Evolutionary conservation across 2,888 invertebrate genomes (phyloP).

Genomic region (Apamea anceps): DNA sequence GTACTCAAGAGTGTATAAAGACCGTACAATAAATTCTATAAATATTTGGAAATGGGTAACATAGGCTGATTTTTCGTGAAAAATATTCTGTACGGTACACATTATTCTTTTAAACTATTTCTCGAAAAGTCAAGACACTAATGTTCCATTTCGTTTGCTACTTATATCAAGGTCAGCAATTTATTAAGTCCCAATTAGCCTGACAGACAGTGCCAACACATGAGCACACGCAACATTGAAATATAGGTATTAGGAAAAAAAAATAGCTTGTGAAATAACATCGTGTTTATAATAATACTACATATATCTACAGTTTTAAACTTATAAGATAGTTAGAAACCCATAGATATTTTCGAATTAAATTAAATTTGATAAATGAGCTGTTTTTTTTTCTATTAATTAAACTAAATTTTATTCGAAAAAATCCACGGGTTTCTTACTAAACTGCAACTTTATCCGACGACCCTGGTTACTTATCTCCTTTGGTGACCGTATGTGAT

Average conservation of each 20-base stretch:
- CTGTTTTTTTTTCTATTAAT: no score
- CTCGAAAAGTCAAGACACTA: neutral
- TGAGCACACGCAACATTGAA: slow-evolving; percentile 7
- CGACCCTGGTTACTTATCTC: no score
- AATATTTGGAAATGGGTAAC: neutral
- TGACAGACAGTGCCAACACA: slow-evolving; percentile 4
- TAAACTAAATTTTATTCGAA: no score
- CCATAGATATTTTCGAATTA: neutral
- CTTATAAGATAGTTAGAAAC: no score
- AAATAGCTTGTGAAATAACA: neutral
- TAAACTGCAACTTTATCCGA: no score
- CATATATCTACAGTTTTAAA: neutral
- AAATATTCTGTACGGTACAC: neutral
- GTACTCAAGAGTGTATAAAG: neutral
- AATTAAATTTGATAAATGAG: no score
- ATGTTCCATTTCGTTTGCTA: neutral
- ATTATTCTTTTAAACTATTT: neutral
- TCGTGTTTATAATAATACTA: neutral
- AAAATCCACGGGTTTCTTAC: neutral
- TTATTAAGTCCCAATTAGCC: slow-evolving; percentile 8
- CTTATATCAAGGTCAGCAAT: slow-evolving; percentile 8
- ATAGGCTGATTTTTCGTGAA: neutral
- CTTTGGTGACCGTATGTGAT: neutral
- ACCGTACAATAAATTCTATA: neutral
- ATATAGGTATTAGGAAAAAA: neutral